Evolutionary conservation across 2,888 invertebrate genomes (phyloP), one percentile per base, ranked within the genome.

Genomic region (Trypoxylon attenuatum): DNA sequence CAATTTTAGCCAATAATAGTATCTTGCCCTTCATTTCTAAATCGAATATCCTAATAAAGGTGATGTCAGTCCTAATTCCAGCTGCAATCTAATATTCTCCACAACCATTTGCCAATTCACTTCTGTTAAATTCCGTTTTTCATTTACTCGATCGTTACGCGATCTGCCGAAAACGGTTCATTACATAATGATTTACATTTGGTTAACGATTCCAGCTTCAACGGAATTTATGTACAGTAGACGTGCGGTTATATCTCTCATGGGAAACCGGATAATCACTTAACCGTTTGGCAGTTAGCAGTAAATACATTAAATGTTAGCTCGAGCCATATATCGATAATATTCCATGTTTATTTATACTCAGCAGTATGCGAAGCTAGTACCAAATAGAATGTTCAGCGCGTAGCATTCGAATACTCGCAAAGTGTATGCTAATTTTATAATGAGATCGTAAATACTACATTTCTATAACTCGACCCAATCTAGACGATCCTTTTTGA

Each of bases 221-320:
- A 2, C n/a, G 21, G 3, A 16, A n/a, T 10, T n/a, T 5, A 21
- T 22, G 10, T 43, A 2, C 13, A 10, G 43, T 43, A 21, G 10
- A 21, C 21, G 5, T 5, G 43, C 22, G 3, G 21, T 43, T 21
- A n/a, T 22, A 18, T 43, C 21, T 22, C 22, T n/a, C 21, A 2
- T 22, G 21, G n/a, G n/a, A 21, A 43, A 8, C 43, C 33, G n/a
- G 33, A 33, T 33, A 22, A 13, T 13, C 10, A 22, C 43, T 43
- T 43, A 43, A 43, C 8, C 43, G 43, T n/a, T 22, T 43, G 43
- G 21, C 43, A 43, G 19, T 43, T 19, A 21, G 10, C n/a, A 19
- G 22, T 10, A 22, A 18, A 43, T 43, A 21, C n/a, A 4, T 43
- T 43, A 21, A 21, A 8, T 21, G 22, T 21, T 43, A 23, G 43